These are phyloP conservation scores for Eospalax fontanierii DNA, from an alignment of 2,797 vertebrate genomes.

Conservation along the genomic window DNA sequence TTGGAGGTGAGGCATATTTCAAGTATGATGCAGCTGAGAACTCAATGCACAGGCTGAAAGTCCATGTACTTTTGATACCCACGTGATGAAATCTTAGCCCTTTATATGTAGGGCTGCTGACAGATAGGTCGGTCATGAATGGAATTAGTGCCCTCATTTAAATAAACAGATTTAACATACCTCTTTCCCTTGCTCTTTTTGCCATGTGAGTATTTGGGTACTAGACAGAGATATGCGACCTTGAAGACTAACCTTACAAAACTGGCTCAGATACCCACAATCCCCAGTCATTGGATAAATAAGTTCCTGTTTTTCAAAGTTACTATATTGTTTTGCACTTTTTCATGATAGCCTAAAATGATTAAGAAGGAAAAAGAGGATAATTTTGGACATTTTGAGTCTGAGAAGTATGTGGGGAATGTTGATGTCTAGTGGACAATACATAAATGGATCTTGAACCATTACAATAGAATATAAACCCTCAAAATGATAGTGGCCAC, in stretches of 20 bases:
- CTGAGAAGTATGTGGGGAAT: not conserved
- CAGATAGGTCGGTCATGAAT: not conserved
- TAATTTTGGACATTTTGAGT: constrained; percentile 4
- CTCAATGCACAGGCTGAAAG: not conserved
- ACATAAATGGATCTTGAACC: not conserved
- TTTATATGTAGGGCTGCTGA: not conserved
- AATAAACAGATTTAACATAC: not conserved
- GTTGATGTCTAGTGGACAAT: not conserved
- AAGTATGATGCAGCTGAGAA: not conserved
- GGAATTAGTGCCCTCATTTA: not conserved
- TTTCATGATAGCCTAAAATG: not conserved
- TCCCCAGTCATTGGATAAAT: not conserved
- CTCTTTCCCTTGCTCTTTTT: not conserved
- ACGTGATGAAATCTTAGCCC: not conserved
- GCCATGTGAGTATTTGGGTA: not conserved
- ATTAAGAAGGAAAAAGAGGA: not conserved
- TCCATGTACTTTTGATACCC: not conserved
- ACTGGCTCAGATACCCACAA: not conserved
- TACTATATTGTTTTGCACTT: not conserved
- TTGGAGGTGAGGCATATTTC: not conserved
- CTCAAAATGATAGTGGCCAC: not conserved
- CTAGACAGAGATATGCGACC: not conserved
- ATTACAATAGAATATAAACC: not conserved
- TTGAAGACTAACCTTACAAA: not conserved
- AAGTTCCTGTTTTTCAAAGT: not conserved